These are phyloP conservation scores for Osmoderma eremita DNA, from an alignment of 2,888 invertebrate genomes.

Conservation along the genomic window DNA sequence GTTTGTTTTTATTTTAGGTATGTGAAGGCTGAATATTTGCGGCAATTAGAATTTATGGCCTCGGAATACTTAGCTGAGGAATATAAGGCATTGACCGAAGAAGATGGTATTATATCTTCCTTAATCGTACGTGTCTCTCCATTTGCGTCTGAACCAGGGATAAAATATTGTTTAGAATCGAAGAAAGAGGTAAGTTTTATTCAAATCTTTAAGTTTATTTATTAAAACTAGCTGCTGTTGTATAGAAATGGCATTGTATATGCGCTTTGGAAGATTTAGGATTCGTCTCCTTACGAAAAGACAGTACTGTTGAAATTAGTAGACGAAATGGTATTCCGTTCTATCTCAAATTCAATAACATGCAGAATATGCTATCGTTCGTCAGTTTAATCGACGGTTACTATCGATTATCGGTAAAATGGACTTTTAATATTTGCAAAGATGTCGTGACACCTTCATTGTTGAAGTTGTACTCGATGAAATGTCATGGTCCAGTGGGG, in stretches of 20 bases:
- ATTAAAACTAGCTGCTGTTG: constrained; percentile 17
- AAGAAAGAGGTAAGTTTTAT: constrained; percentile 69
- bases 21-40: constrained; percentile 83
- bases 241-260: constrained; percentile 75
- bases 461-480: constrained; percentile 74
- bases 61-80: constrained; percentile 85
- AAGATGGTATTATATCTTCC: constrained; percentile 76
- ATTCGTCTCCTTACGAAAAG: constrained; percentile 79
- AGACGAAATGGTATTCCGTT: constrained; percentile 81
- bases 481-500: constrained; percentile 82
- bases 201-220: too few species aligned
- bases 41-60: constrained; percentile 80
- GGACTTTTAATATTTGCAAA: constrained; percentile 90
- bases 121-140: constrained; percentile 73
- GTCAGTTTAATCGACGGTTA: constrained; percentile 87
- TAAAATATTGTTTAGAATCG: constrained; percentile 71
- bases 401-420: constrained; percentile 86
- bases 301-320: constrained; percentile 79
- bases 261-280: constrained; percentile 87
- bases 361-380: constrained; percentile 77
- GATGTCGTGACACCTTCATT: constrained; percentile 84
- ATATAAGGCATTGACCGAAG: constrained; percentile 74
- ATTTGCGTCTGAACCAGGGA: constrained; percentile 72
- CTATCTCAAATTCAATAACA: constrained; percentile 76
- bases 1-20: constrained; percentile 62